phyloP scores from a whole-genome alignment of 2,113 vertebrate genomes.

The Trichomycterus rosablanca region DNA sequence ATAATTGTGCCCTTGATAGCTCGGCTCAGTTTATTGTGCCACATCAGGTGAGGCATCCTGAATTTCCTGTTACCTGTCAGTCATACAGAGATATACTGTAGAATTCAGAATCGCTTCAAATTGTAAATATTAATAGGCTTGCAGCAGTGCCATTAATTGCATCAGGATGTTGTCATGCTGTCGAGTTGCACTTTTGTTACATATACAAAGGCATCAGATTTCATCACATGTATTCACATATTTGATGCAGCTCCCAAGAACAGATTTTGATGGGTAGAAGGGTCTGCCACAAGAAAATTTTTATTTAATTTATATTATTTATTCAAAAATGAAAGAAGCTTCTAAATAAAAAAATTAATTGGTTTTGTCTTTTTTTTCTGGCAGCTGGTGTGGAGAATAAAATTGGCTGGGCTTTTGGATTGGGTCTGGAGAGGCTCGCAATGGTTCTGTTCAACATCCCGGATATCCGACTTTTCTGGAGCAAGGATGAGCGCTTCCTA shows the following conservation, averaged over 20 bases:
- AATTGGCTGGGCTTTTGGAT: conserved; percentile 90
- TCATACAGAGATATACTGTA: neutral
- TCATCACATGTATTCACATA: neutral
- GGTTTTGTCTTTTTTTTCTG: conserved; percentile 20
- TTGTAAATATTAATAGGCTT: neutral
- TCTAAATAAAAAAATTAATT: neutral
- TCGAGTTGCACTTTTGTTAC: neutral
- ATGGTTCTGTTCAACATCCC: conserved; percentile 89
- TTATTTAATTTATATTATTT: neutral
- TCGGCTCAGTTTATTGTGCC: neutral
- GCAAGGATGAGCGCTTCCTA: conserved; percentile 83
- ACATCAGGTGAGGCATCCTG: neutral
- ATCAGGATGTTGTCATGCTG: neutral
- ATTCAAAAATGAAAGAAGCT: neutral
- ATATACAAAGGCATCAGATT: no score
- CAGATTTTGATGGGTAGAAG: neutral
- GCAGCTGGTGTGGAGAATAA: conserved; percentile 81
- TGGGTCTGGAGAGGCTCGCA: conserved; percentile 88
- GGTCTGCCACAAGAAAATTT: neutral
- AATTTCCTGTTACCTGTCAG: conserved; percentile 7
- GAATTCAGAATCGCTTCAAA: neutral
- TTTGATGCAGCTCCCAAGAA: neutral
- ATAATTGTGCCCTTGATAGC: conserved; percentile 28
- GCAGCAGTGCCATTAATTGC: neutral
- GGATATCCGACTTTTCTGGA: conserved; percentile 96